Percentiles rank a stretch among this genome's conserved stretches.
Conservation (phyloP, 2,888 invertebrate genomes). For the Aphidius colemani region DNA sequence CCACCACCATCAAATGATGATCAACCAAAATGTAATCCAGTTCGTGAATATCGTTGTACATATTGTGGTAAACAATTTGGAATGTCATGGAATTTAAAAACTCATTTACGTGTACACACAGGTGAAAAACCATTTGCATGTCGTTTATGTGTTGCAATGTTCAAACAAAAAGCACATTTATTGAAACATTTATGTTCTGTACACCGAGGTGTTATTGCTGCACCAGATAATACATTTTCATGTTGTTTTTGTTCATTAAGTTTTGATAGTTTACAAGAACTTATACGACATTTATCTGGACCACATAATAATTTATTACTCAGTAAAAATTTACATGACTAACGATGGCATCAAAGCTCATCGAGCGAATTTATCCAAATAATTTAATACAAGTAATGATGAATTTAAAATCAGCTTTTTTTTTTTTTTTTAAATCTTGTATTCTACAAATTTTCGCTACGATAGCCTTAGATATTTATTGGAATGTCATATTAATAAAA, state of each 20-base stretch:
- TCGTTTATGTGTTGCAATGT: conserved; percentile 87
- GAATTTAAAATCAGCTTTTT: too few relatives aligned
- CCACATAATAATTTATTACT: conserved; percentile 86
- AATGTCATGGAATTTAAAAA: conserved; percentile 92
- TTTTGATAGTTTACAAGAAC: conserved; percentile 84
- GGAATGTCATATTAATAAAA: too few relatives aligned
- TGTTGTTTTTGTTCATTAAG: conserved; percentile 87
- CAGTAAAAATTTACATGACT: conserved; percentile 83
- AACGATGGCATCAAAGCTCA: conserved; percentile 51
- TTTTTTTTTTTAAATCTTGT: too few relatives aligned
- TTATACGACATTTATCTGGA: conserved; percentile 84
- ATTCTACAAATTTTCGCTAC: too few relatives aligned
- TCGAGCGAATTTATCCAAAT: conserved; percentile 6
- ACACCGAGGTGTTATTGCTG: conserved; percentile 85
- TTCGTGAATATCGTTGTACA: conserved; percentile 84
- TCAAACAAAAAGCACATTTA: conserved; percentile 87
- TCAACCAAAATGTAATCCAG: conserved; percentile 67
- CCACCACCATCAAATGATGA: conserved; percentile 66
- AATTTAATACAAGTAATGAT: neutral
- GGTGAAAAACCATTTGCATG: conserved; percentile 90
- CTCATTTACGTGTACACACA: conserved; percentile 84
- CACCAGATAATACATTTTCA: conserved; percentile 78
- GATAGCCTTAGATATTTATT: too few relatives aligned
- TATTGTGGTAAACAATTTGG: conserved; percentile 91
- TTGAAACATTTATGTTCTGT: conserved; percentile 88